Evolutionary conservation across 1,140 invertebrate genomes (phyloP), one percentile per base, ranked within the genome.

Genomic region (Paralvinella palmiformis): DNA sequence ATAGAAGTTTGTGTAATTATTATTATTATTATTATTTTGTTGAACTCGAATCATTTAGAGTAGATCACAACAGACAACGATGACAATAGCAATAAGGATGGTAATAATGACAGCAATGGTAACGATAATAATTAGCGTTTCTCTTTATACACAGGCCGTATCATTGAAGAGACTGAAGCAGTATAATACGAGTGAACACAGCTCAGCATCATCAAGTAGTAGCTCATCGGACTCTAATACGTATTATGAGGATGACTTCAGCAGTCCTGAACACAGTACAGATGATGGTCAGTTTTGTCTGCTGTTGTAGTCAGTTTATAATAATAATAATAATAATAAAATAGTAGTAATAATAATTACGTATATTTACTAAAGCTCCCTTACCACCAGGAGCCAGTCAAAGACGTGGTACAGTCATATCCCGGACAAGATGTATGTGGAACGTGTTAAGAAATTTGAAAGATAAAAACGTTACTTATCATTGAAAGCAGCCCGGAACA

Each of bases 191-290:
- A 57, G 6, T 57, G 27, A 57, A 10, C 55, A 27, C 1, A 32
- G 33, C 24, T 24, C 55, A 7, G 55, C 20, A 20, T n/a, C 10
- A n/a, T 41, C 37, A 41, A 57, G 55, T 33, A 27, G 24, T 5
- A 87, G 88, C 52, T n/a, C n/a, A n/a, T 93, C 91, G 0, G 92
- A 95, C 76, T 93, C 91, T 3, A 93, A 91, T 41, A 93, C 91
- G 22, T 95, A 92, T 77, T 94, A 92, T 76, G 91, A 94, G 79
- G 91, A 95, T 75, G 83, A 85, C 79, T 89, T 94, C 74, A 90
- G 91, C 72, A 92, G 89, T 76, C 92, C 91, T 0, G 89, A 91
- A 67, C 91, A 92, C 72, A 92, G 89, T 62, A 90, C 90, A 65
- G 90, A 91, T 75, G 91, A 92, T 77, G 90, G 89, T 87, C 82